phyloP scores from a whole-genome alignment of 2,797 vertebrate species.

The Pampus argenteus region DNA sequence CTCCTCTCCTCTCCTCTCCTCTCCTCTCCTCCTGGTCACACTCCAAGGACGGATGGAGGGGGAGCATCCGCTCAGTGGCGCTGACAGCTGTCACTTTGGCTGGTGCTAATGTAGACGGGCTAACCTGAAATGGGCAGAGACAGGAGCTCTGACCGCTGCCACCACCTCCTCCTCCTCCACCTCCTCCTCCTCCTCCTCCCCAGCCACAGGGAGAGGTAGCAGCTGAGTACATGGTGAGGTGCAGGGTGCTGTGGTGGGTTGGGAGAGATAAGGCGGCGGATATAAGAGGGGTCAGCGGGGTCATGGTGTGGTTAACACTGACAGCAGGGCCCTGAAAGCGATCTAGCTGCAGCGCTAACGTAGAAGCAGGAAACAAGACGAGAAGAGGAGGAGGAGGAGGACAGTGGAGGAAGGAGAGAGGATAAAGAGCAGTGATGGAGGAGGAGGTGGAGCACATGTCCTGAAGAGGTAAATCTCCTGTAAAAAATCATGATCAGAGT shows the following conservation, averaged over 20 bases:
- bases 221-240: slow-evolving; percentile 45
- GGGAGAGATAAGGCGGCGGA: slow-evolving; percentile 77
- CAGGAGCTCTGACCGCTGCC: slow-evolving; percentile 55
- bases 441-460: background rate
- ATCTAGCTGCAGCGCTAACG: slow-evolving; percentile 60
- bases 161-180: slow-evolving; percentile 13
- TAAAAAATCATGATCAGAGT: background rate
- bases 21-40: slow-evolving; percentile 49
- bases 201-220: slow-evolving; percentile 22
- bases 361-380: slow-evolving; percentile 42
- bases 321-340: slow-evolving; percentile 72
- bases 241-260: slow-evolving; percentile 66
- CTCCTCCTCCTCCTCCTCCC: slow-evolving; percentile 16
- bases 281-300: slow-evolving; percentile 78
- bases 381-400: slow-evolving; percentile 9
- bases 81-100: slow-evolving; percentile 81
- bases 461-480: background rate
- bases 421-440: slow-evolving; percentile 6
- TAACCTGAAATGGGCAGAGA: slow-evolving; percentile 79
- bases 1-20: slow-evolving; percentile 16
- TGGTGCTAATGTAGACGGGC: slow-evolving; percentile 74
- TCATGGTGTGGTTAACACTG: slow-evolving; percentile 75
- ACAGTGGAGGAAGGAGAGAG: slow-evolving; percentile 1
- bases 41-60: slow-evolving; percentile 71
- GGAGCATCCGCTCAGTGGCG: slow-evolving; percentile 62